Evolutionary conservation across 2,113 vertebrate genomes (phyloP), one percentile per base, ranked within the genome.

Genomic region (Castor canadensis): DNA sequence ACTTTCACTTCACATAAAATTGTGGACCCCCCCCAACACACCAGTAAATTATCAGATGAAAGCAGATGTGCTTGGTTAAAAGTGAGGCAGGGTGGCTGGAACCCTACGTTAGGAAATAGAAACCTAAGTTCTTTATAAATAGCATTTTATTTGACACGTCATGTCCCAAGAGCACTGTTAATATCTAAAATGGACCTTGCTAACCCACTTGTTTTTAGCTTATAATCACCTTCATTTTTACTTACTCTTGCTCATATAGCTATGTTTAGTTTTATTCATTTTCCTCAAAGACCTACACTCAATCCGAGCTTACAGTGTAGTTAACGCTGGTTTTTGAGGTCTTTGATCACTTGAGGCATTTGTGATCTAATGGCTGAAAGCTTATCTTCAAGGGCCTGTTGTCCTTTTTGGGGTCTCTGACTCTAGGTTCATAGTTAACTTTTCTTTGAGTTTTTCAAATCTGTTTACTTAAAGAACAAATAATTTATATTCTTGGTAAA

Each of bases 181-280:
- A 56, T 58, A 66, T 16, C 62, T 35, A 67, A 84, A 85, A 52
- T 45, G 47, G 52, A 79, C 11, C 35, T 40, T n/a, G n/a, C n/a
- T n/a, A n/a, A n/a, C n/a, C n/a, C n/a, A n/a, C n/a, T n/a, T 95
- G 9, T 45, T 90, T 71, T 90, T 73, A 72, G 40, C 11, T 94
- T 94, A 60, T 5, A 77, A 66, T 75, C 72, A 72, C 17, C 17
- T 79, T 91, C 87, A 49, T 72, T 77, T 80, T 75, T 81, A 82
- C 66, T 85, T 89, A 26, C 20, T 75, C 15, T 86, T 93, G 45
- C 24, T 89, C 60, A 69, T 82, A 76, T 38, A 43, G 10, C 38
- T 58, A 38, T 77, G 6, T 40, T 10, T 85, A 30, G 58, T 43
- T 83, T 69, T 6, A 10, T 56, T 77, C n/a, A 87, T 92, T 94